Evolutionary conservation across 2,113 vertebrate species (phyloP), one percentile per base, ranked within the genome.

Genomic region (Toxotes chatareus): DNA sequence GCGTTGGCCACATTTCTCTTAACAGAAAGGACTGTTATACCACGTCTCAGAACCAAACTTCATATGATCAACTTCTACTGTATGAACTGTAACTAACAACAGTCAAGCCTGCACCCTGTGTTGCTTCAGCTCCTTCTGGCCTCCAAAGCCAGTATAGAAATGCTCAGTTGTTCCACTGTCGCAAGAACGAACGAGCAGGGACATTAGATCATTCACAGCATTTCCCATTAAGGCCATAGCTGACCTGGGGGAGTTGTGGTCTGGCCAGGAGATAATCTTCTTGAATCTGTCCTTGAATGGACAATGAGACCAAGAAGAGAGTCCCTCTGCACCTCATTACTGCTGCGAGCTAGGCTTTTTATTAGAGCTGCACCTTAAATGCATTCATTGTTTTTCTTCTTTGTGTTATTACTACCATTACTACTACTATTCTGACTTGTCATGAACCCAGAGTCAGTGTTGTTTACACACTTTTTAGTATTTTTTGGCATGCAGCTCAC

Each of bases 401-500:
- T n/a, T 2, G 3, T 76, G 73, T 63, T 76, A 73, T 60, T 65
- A 16, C 49, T 76, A 34, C 62, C 51, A 69, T 72, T 42, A 70
- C 67, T 66, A 60, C 68, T 40, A 76, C 64, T 44, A 80, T 63
- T 80, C 38, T 1, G 31, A 70, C 57, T 49, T 23, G 59, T 77
- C 59, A 46, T 53, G 51, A 76, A 73, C 72, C 66, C 46, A 78
- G 14, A 78, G 34, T 66, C 4, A 59, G 61, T 83, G 76, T 57
- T 70, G 74, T 91, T 88, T 74, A 62, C 74, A 86, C 62, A 76
- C 74, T 51, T 85, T 84, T 86, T 67, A 46, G 62, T 77, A 57
- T 64, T 63, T 76, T 70, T 78, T 87, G 82, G 81, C 91, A 88
- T 80, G 81, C 80, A 76, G 69, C 77, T 88, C 4, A 9, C 63